Conservation (phyloP, 1,140 invertebrate genomes). For the Heliconius nattereri region DNA sequence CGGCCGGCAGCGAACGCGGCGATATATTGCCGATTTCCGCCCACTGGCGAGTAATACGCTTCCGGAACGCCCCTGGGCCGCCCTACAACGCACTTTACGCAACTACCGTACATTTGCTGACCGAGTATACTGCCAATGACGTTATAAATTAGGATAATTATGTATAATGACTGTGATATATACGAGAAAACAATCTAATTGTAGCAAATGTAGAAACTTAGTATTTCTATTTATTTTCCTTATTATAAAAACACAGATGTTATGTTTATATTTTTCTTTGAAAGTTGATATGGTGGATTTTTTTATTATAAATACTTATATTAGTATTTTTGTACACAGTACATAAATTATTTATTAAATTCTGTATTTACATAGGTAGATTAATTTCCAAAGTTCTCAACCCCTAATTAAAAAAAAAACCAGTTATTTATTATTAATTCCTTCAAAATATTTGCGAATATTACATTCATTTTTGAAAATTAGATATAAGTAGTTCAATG, state of each 20-base stretch:
- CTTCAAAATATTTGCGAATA: no score
- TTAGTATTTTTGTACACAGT: no score
- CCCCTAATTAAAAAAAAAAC: no score
- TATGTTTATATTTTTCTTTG: neutral
- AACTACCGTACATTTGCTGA: constrained; percentile 33
- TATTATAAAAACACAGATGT: neutral
- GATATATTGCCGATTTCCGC: constrained; percentile 77
- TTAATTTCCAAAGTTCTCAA: no score
- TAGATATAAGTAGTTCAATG: neutral
- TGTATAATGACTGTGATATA: constrained; percentile 6
- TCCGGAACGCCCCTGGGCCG: constrained; percentile 64
- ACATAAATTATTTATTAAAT: no score
- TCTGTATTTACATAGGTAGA: no score
- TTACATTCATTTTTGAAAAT: no score
- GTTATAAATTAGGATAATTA: constrained; percentile 19
- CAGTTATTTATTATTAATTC: no score
- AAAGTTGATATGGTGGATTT: no score
- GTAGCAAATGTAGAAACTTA: neutral
- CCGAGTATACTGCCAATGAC: constrained; percentile 18
- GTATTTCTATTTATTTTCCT: neutral
- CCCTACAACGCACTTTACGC: constrained; percentile 42
- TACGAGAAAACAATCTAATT: neutral
- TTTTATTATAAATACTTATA: no score
- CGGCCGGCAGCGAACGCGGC: constrained; percentile 59
- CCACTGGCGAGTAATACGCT: constrained; percentile 74